Evolutionary conservation across 1,140 invertebrate species (phyloP), one percentile per base, ranked within the genome.

Genomic region (Drosophila chauvacae): DNA sequence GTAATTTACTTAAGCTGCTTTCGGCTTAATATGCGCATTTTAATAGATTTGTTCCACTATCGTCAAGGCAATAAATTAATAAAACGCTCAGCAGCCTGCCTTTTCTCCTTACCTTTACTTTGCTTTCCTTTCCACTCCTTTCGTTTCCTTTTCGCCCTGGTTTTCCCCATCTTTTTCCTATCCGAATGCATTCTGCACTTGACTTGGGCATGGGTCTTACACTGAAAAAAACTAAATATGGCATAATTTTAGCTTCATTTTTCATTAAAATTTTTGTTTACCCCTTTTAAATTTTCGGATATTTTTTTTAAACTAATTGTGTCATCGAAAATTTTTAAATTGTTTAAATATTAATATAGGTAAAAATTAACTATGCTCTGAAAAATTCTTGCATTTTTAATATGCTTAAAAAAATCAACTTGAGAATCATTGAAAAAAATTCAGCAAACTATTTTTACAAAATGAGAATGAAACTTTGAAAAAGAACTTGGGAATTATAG

Each of bases 41-140:
- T 90, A 90, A 90, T 90, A 90, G 86, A 90, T 90, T 90, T 91
- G 86, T 90, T 90, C 86, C 86, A 90, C 86, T 90, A 90, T 90
- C 86, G 87, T 90, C 86, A 90, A 82, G 87, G 77, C 87, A 86
- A 90, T 90, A 90, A 90, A 90, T 90, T 90, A 90, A 72, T 88
- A 88, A 90, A 85, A 88, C 70, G 80, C 78, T 64, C 45, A 47
- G 63, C 30, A 71, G 33, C 74, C 71, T 41, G 41, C 71, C 61
- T 69, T 58, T 48, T 41, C 53, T 37, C 28, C 69, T 57, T 58
- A 28, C 20, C 45, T 48, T 48, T 26, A 16, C 14, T 45, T 18
- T 48, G 14, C 45, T 64, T 64, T 68, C 59, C 45, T 37, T 45
- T 55, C 33, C 45, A 55, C 59, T 61, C 20, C 47, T 30, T 41